These are phyloP conservation scores for Chironomus tentans DNA, from an alignment of 2,888 invertebrate species.

Conservation along the genomic window DNA sequence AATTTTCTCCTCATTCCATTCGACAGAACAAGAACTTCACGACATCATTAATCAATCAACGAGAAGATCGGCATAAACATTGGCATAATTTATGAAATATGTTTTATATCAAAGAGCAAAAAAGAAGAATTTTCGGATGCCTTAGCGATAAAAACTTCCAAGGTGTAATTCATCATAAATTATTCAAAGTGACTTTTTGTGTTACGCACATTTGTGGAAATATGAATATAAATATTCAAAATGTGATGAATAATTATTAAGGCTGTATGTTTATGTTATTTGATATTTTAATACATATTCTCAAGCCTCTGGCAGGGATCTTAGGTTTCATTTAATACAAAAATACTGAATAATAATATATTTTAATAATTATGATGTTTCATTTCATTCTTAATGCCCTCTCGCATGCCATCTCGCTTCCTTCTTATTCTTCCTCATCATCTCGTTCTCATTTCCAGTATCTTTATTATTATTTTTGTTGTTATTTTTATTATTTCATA, in stretches of 20 bases:
- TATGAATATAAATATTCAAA: neutral
- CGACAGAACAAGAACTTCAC: no score
- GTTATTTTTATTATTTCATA: no score
- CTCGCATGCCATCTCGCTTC: neutral
- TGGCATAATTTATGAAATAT: no score
- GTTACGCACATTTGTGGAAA: neutral
- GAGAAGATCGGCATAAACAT: no score
- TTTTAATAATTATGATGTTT: conserved; percentile 20
- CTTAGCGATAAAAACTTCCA: neutral
- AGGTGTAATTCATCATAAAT: conserved; percentile 20
- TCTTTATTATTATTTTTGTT: neutral
- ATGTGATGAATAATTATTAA: conserved; percentile 20
- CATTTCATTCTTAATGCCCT: neutral
- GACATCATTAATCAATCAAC: no score
- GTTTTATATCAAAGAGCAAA: no score
- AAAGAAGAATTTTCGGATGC: neutral
- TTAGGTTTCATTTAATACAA: neutral
- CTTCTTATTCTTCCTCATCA: neutral
- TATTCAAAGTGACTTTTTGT: conserved; percentile 18
- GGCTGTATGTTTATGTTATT: conserved; percentile 6
- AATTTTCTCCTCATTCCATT: no score
- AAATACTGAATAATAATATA: neutral
- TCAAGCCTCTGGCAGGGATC: neutral
- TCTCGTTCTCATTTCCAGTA: no score
- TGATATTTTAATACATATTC: conserved; percentile 17